Percentiles rank a stretch among this genome's conserved stretches.
Evolutionary conservation across 1,140 invertebrate species (phyloP).

Genomic region (Drosophila asahinai): DNA sequence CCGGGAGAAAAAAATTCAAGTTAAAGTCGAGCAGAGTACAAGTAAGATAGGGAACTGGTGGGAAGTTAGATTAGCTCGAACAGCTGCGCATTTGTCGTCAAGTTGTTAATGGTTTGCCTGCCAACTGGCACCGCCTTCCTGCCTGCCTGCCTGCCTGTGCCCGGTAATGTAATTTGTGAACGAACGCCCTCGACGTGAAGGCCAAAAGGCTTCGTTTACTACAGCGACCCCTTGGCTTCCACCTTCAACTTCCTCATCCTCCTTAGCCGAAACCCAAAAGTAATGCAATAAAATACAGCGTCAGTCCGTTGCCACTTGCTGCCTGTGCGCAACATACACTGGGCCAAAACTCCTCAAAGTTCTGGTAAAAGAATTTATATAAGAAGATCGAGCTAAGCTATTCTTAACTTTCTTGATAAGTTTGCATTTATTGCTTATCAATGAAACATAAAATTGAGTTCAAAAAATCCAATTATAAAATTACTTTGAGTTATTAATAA

Average conservation of each 20-base stretch:
- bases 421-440: not conserved
- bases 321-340: slow-evolving; percentile 46
- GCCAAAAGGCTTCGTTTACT: slow-evolving; percentile 42
- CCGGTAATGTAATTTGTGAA: slow-evolving; percentile 55
- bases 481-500: too few species aligned
- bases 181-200: slow-evolving; percentile 23
- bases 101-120: slow-evolving; percentile 68
- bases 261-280: slow-evolving; percentile 32
- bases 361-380: not conserved
- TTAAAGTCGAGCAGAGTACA: slow-evolving; percentile 2
- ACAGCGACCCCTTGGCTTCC: slow-evolving; percentile 23
- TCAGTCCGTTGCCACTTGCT: slow-evolving; percentile 50
- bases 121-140: slow-evolving; percentile 31
- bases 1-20: slow-evolving; percentile 4
- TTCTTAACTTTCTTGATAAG: not conserved
- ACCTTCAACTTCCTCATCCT: slow-evolving; percentile 7
- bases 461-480: too few species aligned
- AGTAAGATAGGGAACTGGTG: slow-evolving; percentile 20
- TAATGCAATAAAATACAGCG: slow-evolving; percentile 79
- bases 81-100: slow-evolving; percentile 73
- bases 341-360: not conserved
- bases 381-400: too few species aligned
- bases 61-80: slow-evolving; percentile 59
- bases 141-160: not conserved
- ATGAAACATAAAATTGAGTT: too few species aligned